A percentile compares a stretch with the other conserved stretches of the same genome.
phyloP scores from a whole-genome alignment of 1,140 invertebrate species.

The Polypedilum pembai region DNA sequence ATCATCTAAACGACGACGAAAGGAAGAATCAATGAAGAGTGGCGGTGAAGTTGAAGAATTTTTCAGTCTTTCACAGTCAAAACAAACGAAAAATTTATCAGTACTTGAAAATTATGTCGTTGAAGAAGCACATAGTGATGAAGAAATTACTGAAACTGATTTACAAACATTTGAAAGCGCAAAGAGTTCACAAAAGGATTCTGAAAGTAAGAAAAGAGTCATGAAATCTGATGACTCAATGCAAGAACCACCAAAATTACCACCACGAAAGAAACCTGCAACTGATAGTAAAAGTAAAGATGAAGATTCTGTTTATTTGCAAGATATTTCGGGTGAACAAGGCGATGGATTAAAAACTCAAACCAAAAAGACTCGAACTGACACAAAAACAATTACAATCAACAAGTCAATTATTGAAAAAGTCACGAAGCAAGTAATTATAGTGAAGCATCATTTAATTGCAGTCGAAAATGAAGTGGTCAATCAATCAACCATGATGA shows the following conservation, averaged over 20 bases:
- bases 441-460: conserved; percentile 45
- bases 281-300: conserved; percentile 31
- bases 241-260: conserved; percentile 39
- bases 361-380: conserved; percentile 34
- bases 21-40: conserved; percentile 37
- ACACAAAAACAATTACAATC: conserved; percentile 33
- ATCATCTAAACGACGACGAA: conserved; percentile 36
- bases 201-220: conserved; percentile 4
- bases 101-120: conserved; percentile 23
- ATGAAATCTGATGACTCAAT: conserved; percentile 9
- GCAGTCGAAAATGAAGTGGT: conserved; percentile 53
- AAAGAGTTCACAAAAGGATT: conserved; percentile 46
- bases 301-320: conserved; percentile 34
- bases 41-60: conserved; percentile 47
- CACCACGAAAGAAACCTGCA: conserved; percentile 40
- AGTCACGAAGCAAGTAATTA: conserved; percentile 33
- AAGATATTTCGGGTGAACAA: conserved; percentile 48
- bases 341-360: conserved; percentile 44
- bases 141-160: conserved; percentile 50
- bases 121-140: conserved; percentile 36
- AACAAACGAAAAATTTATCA: conserved; percentile 33
- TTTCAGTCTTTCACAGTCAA: conserved; percentile 48
- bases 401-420: conserved; percentile 37
- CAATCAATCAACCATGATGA: conserved; percentile 54
- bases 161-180: conserved; percentile 55